Percentiles rank a stretch among this genome's conserved stretches.
Conservation (phyloP, 2,888 invertebrate species). For the Seladonia tumulorum region DNA sequence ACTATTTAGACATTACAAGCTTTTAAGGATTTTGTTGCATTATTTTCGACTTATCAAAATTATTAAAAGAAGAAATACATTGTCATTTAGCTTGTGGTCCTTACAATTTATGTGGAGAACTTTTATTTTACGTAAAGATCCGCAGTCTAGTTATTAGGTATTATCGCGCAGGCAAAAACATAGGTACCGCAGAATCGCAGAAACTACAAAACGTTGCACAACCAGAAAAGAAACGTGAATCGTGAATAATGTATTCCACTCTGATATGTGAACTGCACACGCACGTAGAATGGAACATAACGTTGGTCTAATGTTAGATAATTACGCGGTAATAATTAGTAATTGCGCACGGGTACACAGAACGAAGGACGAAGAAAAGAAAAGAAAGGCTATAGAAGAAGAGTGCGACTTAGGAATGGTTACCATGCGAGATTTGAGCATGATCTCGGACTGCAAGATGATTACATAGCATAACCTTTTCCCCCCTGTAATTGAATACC, state of each 20-base stretch:
- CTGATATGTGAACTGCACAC: constrained; percentile 76
- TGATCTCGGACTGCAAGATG: constrained; percentile 14
- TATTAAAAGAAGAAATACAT: too few relatives aligned
- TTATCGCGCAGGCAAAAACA: background rate
- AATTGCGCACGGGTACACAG: constrained; percentile 59
- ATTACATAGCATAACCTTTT: background rate
- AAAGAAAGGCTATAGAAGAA: constrained; percentile 24
- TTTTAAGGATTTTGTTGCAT: too few relatives aligned
- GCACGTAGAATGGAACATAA: constrained; percentile 62
- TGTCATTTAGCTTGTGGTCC: too few relatives aligned
- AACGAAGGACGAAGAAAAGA: constrained; percentile 39
- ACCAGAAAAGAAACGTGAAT: constrained; percentile 55
- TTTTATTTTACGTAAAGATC: too few relatives aligned
- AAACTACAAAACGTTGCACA: constrained; percentile 11
- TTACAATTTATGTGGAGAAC: too few relatives aligned
- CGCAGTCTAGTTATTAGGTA: background rate
- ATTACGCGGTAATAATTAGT: constrained; percentile 76
- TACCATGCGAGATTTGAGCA: constrained; percentile 4
- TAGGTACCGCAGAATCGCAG: background rate
- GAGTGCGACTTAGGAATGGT: constrained; percentile 1
- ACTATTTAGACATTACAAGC: too few relatives aligned
- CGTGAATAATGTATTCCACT: constrained; percentile 80
- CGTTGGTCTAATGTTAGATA: constrained; percentile 77
- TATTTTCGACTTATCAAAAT: too few relatives aligned
- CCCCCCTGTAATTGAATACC: constrained; percentile 30